Evolutionary conservation across 2,797 vertebrate genomes (phyloP), one percentile per base, ranked within the genome.

Genomic region (Oophaga sylvatica): DNA sequence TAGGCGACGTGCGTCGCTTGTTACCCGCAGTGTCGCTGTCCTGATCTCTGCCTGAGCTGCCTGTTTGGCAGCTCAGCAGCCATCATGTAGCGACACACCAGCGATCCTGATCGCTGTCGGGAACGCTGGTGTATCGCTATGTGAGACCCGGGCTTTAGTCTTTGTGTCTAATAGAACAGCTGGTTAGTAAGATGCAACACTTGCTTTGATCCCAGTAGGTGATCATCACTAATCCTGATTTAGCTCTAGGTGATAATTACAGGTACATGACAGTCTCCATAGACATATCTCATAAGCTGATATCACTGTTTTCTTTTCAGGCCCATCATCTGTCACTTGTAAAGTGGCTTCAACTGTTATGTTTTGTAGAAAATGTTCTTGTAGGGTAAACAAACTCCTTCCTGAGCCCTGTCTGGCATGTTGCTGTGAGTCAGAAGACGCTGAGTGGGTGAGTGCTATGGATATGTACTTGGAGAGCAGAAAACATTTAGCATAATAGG

Each of bases 401-500:
- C 41, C 26, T n/a, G 41, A 80, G 65, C 80, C 75, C 63, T 65
- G 80, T 83, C 84, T 89, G 84, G 75, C 80, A 65, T 57, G 80
- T 83, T 83, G 65, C 80, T 89, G 80, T 86, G 88, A 89, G 80
- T 87, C 88, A 86, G 83, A 80, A 83, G 88, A 87, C 5, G 76
- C 63, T 41, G 88, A 87, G 84, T 86, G 88, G 88, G 88, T 57
- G 88, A 86, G 65, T 80, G 75, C 73, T 65, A 80, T 62, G 65
- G 88, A 87, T 89, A 81, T 86, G 60, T 82, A 82, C 88, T 62
- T 13, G 12, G 56, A 78, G 75, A 77, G 68, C 80, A 53, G 41
- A 83, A 89, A 83, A 86, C 80, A 89, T 83, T 87, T 89, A 79
- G 57, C 56, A 79, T 86, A 86, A 89, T 86, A 62, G 78, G 73